phyloP scores from a whole-genome alignment of 2,888 invertebrate genomes.

The Cheilosia vulpina region DNA sequence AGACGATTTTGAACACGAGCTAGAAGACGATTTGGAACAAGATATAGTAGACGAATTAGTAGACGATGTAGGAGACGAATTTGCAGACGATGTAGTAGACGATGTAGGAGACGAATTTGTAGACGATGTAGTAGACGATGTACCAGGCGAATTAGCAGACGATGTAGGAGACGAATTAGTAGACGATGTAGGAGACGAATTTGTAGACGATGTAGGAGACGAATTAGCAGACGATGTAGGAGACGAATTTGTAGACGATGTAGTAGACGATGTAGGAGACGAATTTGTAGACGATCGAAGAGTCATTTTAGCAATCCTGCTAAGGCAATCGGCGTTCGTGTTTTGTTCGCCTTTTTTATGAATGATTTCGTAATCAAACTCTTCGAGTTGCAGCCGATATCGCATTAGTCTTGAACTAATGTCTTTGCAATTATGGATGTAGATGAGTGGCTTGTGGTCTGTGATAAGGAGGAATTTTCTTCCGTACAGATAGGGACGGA shows the following conservation, averaged over 20 bases:
- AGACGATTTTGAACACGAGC: neutral
- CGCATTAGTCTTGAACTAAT: neutral
- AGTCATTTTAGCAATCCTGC: no score
- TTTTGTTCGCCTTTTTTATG: no score
- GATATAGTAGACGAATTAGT: no score
- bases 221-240: neutral
- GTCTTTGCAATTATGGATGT: neutral
- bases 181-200: neutral
- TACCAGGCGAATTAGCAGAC: neutral
- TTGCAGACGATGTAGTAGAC: neutral
- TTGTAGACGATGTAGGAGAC: no score
- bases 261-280: neutral
- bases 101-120: neutral
- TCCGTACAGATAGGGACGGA: conserved; percentile 7
- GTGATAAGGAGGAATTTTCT: conserved; percentile 9
- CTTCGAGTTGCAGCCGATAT: neutral
- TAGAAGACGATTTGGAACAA: neutral
- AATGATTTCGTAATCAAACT: neutral
- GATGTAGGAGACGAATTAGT: neutral
- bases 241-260: neutral
- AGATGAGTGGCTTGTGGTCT: conserved; percentile 16
- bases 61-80: no score
- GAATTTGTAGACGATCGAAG: neutral
- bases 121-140: neutral
- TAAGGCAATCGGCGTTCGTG: no score